Evolutionary conservation across 1,140 invertebrate genomes (phyloP).

Genomic region (Papilio helenus): DNA sequence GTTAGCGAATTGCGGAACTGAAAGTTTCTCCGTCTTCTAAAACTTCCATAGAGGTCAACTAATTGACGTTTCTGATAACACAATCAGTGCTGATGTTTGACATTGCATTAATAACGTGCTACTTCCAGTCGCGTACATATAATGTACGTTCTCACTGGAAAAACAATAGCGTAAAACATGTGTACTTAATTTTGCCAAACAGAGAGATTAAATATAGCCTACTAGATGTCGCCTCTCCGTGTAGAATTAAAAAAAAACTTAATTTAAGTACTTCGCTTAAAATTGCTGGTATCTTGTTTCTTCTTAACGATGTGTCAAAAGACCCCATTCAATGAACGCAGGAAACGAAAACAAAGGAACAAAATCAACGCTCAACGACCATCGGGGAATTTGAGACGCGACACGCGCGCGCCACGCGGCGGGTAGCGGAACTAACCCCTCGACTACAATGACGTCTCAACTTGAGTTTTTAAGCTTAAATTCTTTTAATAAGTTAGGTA

Average conservation of each 20-base stretch:
- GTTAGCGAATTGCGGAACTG: constrained; percentile 7
- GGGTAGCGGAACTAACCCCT: constrained; percentile 60
- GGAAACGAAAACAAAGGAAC: constrained; percentile 49
- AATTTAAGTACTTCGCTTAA: not conserved
- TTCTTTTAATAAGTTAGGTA: constrained; percentile 34
- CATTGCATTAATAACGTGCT: constrained; percentile 16
- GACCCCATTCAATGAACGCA: constrained; percentile 41
- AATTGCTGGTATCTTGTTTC: constrained; percentile 39
- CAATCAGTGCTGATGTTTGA: constrained; percentile 23
- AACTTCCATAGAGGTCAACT: constrained; percentile 25
- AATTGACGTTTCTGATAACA: constrained; percentile 10
- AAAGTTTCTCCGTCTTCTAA: constrained; percentile 10
- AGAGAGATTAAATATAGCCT: too few species aligned
- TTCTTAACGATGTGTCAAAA: constrained; percentile 40
- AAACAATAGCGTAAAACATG: too few species aligned
- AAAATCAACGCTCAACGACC: constrained; percentile 36
- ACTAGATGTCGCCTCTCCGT: too few species aligned
- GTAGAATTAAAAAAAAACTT: too few species aligned
- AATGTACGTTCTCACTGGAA: not conserved
- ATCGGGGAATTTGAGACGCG: constrained; percentile 46
- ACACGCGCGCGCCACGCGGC: constrained; percentile 71
- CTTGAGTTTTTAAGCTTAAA: constrained; percentile 35
- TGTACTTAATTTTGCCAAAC: too few species aligned
- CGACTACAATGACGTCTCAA: constrained; percentile 39
- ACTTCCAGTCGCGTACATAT: not conserved